Conservation (phyloP, 1,140 invertebrate species). For the Wasmannia auropunctata region DNA sequence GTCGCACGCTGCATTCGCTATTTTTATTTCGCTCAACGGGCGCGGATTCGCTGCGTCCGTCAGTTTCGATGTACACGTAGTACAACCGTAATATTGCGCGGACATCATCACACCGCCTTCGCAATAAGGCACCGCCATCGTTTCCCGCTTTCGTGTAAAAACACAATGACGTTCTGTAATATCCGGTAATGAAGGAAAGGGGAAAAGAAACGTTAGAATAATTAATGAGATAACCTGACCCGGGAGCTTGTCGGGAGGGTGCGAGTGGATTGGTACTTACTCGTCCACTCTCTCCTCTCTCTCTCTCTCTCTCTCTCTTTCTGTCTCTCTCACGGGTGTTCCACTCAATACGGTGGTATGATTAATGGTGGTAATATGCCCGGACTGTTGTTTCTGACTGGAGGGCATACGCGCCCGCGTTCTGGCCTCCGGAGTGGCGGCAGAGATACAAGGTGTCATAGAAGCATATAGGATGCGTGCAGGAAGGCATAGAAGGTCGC, state of each 20-base stretch:
- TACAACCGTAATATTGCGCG: slow-evolving; percentile 23
- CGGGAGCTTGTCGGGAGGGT: not conserved
- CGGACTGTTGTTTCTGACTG: slow-evolving; percentile 53
- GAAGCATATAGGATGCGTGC: slow-evolving; percentile 11
- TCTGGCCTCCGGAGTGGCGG: not conserved
- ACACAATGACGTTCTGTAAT: slow-evolving; percentile 32
- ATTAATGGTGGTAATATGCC: slow-evolving; percentile 70
- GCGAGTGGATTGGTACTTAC: slow-evolving; percentile 17
- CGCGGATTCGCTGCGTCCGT: not conserved
- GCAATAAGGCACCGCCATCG: not conserved
- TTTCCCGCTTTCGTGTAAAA: slow-evolving; percentile 36
- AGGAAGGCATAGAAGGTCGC: not conserved
- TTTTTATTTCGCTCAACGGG: slow-evolving; percentile 18
- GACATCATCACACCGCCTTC: slow-evolving; percentile 1
- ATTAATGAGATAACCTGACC: slow-evolving; percentile 24
- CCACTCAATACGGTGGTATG: slow-evolving; percentile 63
- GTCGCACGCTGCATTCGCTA: not conserved
- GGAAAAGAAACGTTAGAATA: slow-evolving; percentile 39
- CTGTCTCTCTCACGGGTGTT: slow-evolving; percentile 37
- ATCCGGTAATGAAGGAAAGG: slow-evolving; percentile 29
- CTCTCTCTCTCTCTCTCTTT: slow-evolving; percentile 23
- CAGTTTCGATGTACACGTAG: slow-evolving; percentile 4
- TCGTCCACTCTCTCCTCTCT: not conserved
- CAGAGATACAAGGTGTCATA: slow-evolving; percentile 9
- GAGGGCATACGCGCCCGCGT: slow-evolving; percentile 44